phyloP scores from a whole-genome alignment of 2,797 vertebrate genomes.

The Pelobates cultripes region DNA sequence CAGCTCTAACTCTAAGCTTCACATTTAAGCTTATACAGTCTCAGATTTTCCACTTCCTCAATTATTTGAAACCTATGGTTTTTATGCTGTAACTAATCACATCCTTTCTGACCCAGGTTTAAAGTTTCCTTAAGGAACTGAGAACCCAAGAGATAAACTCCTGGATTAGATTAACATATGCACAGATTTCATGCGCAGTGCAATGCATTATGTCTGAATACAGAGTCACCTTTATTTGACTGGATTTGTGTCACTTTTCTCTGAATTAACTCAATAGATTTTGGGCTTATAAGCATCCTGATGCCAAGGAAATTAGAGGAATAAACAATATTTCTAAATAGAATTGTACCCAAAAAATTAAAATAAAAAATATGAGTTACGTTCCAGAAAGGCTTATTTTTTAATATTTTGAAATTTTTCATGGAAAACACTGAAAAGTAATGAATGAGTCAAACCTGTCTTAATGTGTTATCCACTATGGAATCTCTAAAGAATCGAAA shows the following conservation, averaged over 20 bases:
- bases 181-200: constrained; percentile 36
- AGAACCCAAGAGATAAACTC: constrained; percentile 23
- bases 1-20: constrained; percentile 17
- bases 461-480: too few species aligned
- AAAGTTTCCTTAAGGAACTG: constrained; percentile 40
- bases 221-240: constrained; percentile 11
- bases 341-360: not conserved
- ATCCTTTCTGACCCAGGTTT: constrained; percentile 41
- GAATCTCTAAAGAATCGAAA: too few species aligned
- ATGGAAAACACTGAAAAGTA: too few species aligned
- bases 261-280: too few species aligned
- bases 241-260: constrained; percentile 32
- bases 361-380: too few species aligned
- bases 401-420: too few species aligned
- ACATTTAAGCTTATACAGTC: constrained; percentile 20
- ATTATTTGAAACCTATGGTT: constrained; percentile 33
- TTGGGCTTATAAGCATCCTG: constrained; percentile 30
- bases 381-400: too few species aligned
- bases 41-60: constrained; percentile 49
- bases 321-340: constrained; percentile 32
- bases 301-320: constrained; percentile 10
- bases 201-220: constrained; percentile 4
- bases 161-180: constrained; percentile 46
- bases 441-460: too few species aligned
- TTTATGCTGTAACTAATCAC: constrained; percentile 50